Percentiles rank a stretch among this genome's conserved stretches.
These are phyloP conservation scores for Melitaea cinxia DNA, from an alignment of 1,140 invertebrate species.

Conservation along the genomic window DNA sequence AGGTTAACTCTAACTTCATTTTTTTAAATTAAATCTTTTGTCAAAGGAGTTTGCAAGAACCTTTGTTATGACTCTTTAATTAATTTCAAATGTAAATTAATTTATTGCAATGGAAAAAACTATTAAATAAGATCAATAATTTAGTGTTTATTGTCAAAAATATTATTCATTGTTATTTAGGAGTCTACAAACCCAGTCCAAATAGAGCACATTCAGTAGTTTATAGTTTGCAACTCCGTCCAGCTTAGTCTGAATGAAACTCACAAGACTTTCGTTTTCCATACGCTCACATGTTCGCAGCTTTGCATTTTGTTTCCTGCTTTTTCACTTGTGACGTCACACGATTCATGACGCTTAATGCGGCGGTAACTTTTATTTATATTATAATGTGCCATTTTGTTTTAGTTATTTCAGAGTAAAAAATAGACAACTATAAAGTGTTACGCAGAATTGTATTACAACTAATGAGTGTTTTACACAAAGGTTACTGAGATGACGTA, in stretches of 20 bases:
- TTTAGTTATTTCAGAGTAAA: neutral
- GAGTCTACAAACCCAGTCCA: conserved; percentile 8
- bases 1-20: too few relatives aligned
- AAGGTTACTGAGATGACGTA: too few relatives aligned
- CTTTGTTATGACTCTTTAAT: too few relatives aligned
- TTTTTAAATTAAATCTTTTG: too few relatives aligned
- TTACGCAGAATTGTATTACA: too few relatives aligned
- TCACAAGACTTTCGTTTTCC: conserved; percentile 78
- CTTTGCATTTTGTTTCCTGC: conserved; percentile 76
- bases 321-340: conserved; percentile 75
- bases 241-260: conserved; percentile 76
- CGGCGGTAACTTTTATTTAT: conserved; percentile 17
- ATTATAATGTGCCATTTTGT: neutral
- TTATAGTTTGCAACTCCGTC: conserved; percentile 38
- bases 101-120: too few relatives aligned
- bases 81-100: too few relatives aligned
- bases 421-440: too few relatives aligned
- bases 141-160: too few relatives aligned
- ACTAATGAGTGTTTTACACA: too few relatives aligned
- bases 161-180: neutral
- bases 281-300: conserved; percentile 73
- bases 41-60: too few relatives aligned
- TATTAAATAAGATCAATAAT: too few relatives aligned
- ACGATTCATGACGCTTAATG: conserved; percentile 54
- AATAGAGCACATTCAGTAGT: conserved; percentile 5